Base-by-base conservation (phyloP, 2,113 vertebrate species). In the Phrynocephalus versicolor region DNA sequence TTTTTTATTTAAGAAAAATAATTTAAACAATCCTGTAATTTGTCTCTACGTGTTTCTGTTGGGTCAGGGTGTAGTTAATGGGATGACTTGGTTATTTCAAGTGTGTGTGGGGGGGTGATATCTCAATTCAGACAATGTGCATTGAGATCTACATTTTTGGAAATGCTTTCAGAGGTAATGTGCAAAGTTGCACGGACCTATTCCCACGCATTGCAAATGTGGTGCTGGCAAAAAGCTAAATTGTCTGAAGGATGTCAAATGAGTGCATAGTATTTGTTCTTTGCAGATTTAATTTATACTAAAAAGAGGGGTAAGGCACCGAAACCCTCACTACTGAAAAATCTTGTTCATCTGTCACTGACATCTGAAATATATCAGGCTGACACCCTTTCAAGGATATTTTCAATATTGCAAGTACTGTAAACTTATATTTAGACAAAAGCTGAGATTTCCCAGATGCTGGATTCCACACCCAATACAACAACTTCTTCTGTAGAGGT, bases 1-100 rank as follows among this genome's bases (percentile, higher is more conserved):
- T 91, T 91, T 87, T 92, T 96, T 51, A 95, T 96, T 97, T 96
- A 95, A 96, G 90, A 88, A 88, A 84, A 91, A 90, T 92, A 94
- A 93, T 82, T 93, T 92, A 95, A 85, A 88, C 90, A 91, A 87
- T 41, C 18, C 76, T 89, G 93, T 41, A 33, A 27, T 79, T 80
- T 77, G 83, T 90, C 60, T 93, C 90, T 88, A 79, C 89, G 81
- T 88, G 33, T 80, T 30, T 79, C 67, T 71, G 84, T 12, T 65
- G 73, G 62, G 16, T 9, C 35, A 33, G 15, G 60, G 51, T 9
- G 6, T 27, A 10, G 5, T 74, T 87, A 87, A 87, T 79, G 27
- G 87, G 78, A 79, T 45, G 57, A 84, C 64, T 55, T 33, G 62
- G 76, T 74, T 69, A 39, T 65, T 90, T 88, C 90, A 90, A n/a